These are phyloP conservation scores for Agonum fuliginosum DNA, from an alignment of 2,888 invertebrate species.

Conservation along the genomic window DNA sequence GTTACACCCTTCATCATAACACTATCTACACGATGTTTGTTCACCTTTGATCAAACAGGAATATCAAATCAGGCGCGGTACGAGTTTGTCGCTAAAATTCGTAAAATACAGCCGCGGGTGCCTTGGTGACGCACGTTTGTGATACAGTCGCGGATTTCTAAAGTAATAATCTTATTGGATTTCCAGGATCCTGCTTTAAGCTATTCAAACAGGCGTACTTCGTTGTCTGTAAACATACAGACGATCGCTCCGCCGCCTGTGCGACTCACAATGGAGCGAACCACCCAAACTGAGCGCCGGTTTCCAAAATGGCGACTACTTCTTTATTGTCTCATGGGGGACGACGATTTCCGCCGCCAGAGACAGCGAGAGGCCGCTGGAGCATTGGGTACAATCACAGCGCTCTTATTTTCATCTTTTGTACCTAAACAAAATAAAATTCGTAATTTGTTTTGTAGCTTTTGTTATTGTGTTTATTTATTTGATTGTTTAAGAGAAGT, in stretches of 20 bases:
- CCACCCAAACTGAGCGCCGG: slow-evolving; percentile 86
- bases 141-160: slow-evolving; percentile 13
- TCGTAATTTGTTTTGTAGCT: slow-evolving; percentile 14
- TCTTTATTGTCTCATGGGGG: slow-evolving; percentile 86
- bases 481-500: background rate
- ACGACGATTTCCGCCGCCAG: slow-evolving; percentile 84
- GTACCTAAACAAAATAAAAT: background rate
- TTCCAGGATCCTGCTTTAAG: slow-evolving; percentile 72
- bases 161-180: slow-evolving; percentile 47
- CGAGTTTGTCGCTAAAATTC: background rate
- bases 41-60: slow-evolving; percentile 3
- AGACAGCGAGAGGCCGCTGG: slow-evolving; percentile 82
- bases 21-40: slow-evolving; percentile 13
- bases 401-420: slow-evolving; percentile 11
- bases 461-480: slow-evolving; percentile 17
- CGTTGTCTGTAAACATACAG: slow-evolving; percentile 63
- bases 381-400: slow-evolving; percentile 62
- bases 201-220: slow-evolving; percentile 69
- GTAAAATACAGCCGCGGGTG: background rate
- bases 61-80: slow-evolving; percentile 7
- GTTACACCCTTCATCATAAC: background rate
- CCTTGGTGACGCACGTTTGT: slow-evolving; percentile 6
- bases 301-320: slow-evolving; percentile 87
- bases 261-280: slow-evolving; percentile 84
- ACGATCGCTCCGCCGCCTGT: slow-evolving; percentile 68